phyloP scores from a whole-genome alignment of 2,888 invertebrate species.

The Monopis laevigella region DNA sequence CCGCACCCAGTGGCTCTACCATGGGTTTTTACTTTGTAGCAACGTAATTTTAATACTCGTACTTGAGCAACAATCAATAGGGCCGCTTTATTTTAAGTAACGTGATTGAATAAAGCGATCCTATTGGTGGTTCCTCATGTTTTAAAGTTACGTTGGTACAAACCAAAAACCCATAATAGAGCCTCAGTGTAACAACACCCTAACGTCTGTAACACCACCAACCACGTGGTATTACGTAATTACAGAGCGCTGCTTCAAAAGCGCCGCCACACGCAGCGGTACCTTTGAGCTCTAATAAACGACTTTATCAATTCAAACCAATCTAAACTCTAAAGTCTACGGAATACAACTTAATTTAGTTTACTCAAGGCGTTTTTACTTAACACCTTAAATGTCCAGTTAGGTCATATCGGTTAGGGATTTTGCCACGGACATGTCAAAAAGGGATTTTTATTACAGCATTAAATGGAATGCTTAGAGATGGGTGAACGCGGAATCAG shows the following conservation, averaged over 20 bases:
- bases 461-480: conserved; percentile 22
- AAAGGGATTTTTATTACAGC: conserved; percentile 63
- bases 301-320: conserved; percentile 20
- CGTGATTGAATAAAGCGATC: too few relatives aligned
- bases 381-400: conserved; percentile 59
- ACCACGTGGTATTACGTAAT: conserved; percentile 45
- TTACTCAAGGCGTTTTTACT: too few relatives aligned
- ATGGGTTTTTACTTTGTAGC: too few relatives aligned
- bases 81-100: too few relatives aligned
- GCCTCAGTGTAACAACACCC: too few relatives aligned
- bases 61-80: too few relatives aligned
- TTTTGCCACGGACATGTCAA: conserved; percentile 69
- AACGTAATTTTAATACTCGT: too few relatives aligned
- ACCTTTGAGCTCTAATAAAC: conserved; percentile 61
- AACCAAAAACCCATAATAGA: too few relatives aligned
- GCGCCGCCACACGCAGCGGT: conserved; percentile 49
- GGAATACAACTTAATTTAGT: background rate
- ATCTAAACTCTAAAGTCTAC: background rate
- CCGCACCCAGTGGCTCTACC: too few relatives aligned
- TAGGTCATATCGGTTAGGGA: conserved; percentile 63
- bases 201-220: conserved; percentile 4
- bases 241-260: conserved; percentile 56
- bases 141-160: too few relatives aligned
- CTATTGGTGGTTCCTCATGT: too few relatives aligned
- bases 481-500: too few relatives aligned